These are phyloP conservation scores for Drosophila ficusphila DNA, from an alignment of 1,140 invertebrate species.

Conservation along the genomic window DNA sequence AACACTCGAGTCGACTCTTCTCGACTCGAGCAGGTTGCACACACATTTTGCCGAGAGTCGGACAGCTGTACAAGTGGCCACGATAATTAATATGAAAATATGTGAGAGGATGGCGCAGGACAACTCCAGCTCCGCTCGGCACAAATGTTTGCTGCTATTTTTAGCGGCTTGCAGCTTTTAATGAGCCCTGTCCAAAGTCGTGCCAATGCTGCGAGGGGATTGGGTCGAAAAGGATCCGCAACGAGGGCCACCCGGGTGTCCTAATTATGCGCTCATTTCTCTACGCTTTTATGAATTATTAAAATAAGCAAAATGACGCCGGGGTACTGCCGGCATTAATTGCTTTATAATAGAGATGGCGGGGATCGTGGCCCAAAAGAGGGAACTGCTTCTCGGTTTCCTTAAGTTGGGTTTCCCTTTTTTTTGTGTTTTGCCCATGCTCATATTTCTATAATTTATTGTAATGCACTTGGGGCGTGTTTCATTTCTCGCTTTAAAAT, in stretches of 20 bases:
- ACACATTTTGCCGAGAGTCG: slow-evolving; percentile 10
- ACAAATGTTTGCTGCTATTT: slow-evolving; percentile 76
- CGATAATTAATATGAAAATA: slow-evolving; percentile 83
- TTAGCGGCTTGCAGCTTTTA: slow-evolving; percentile 65
- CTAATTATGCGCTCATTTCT: slow-evolving; percentile 67
- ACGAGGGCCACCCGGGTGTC: slow-evolving; percentile 67
- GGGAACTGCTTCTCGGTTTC: not conserved
- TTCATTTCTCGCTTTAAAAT: slow-evolving; percentile 83
- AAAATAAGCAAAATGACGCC: slow-evolving; percentile 71
- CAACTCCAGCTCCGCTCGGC: slow-evolving; percentile 7
- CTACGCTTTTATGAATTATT: slow-evolving; percentile 74
- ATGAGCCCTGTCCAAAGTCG: slow-evolving; percentile 60
- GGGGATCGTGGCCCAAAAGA: slow-evolving; percentile 3
- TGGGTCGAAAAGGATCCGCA: not conserved
- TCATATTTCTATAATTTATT: slow-evolving; percentile 83
- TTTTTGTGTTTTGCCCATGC: slow-evolving; percentile 13
- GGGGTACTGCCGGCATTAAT: slow-evolving; percentile 61
- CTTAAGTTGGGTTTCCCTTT: slow-evolving; percentile 13
- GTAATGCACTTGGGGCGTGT: slow-evolving; percentile 82
- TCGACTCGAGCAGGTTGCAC: slow-evolving; percentile 10
- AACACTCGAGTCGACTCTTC: too few species aligned
- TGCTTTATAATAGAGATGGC: slow-evolving; percentile 75
- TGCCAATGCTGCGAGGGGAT: slow-evolving; percentile 5
- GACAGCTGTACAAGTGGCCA: slow-evolving; percentile 60
- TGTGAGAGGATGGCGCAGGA: slow-evolving; percentile 50